phyloP scores from a whole-genome alignment of 2,888 invertebrate genomes.

The Gastrophysa polygoni region DNA sequence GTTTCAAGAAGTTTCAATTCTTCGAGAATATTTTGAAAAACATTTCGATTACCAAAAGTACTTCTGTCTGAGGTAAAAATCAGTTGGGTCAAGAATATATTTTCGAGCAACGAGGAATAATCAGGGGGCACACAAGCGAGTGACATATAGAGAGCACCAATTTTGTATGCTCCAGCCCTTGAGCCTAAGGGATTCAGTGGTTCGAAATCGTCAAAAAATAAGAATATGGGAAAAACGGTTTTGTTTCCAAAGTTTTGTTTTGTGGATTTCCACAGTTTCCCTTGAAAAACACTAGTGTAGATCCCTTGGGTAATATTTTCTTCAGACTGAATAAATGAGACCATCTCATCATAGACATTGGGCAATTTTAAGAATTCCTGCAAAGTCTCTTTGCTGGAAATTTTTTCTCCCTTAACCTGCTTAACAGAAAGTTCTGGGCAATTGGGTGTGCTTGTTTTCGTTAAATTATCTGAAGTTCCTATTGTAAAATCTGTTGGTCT shows the following conservation, averaged over 20 bases:
- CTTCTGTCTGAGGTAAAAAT: conserved; percentile 23
- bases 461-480: not conserved
- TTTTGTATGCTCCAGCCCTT: conserved; percentile 14
- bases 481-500: not conserved
- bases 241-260: not conserved
- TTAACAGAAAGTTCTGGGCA: conserved; percentile 3
- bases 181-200: conserved; percentile 8
- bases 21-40: conserved; percentile 27
- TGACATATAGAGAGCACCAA: conserved; percentile 1
- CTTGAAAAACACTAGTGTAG: not conserved
- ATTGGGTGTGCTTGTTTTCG: not conserved
- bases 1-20: conserved; percentile 25
- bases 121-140: too few relatives aligned
- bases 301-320: too few relatives aligned
- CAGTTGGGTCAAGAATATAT: conserved; percentile 31
- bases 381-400: conserved; percentile 7
- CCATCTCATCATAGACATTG: not conserved
- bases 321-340: not conserved
- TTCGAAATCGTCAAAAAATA: conserved; percentile 8
- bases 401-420: conserved; percentile 13
- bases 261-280: not conserved
- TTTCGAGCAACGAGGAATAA: conserved; percentile 15
- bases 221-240: not conserved
- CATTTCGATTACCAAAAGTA: conserved; percentile 23
- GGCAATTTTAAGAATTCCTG: conserved; percentile 17